Evolutionary conservation across 92 coral and sea anemone species (phyloP).

Genomic region (Actinostola sp.): DNA sequence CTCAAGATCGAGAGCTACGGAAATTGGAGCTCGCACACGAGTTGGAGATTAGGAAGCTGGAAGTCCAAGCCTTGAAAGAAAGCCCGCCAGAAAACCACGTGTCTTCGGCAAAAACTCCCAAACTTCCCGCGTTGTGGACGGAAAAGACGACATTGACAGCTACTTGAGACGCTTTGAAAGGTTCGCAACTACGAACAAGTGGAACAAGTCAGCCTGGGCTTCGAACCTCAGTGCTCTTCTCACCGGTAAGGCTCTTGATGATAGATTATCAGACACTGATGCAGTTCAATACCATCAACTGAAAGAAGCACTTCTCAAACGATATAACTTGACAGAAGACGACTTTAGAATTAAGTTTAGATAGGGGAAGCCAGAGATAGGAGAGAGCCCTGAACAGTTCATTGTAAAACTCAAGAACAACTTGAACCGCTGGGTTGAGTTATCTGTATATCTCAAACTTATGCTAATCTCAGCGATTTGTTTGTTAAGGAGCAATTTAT

Average conservation of each 20-base stretch:
- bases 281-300: constrained; percentile 37
- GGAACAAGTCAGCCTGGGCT: constrained; percentile 50
- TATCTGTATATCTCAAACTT: constrained; percentile 40
- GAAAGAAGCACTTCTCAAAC: constrained; percentile 53
- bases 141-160: constrained; percentile 57
- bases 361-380: constrained; percentile 30
- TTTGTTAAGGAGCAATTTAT: constrained; percentile 61
- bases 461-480: constrained; percentile 35
- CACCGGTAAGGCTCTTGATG: constrained; percentile 61
- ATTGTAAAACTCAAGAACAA: constrained; percentile 25
- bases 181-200: constrained; percentile 54
- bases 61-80: background rate
- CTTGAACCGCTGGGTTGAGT: constrained; percentile 44
- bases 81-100: background rate
- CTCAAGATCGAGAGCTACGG: constrained; percentile 16
- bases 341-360: constrained; percentile 45
- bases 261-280: constrained; percentile 50
- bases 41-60: constrained; percentile 20
- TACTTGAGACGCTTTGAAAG: constrained; percentile 55
- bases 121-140: constrained; percentile 59
- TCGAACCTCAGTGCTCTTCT: constrained; percentile 58
- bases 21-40: constrained; percentile 39
- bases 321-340: constrained; percentile 51
- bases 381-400: constrained; percentile 50
- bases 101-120: constrained; percentile 43